Base-by-base conservation (phyloP, 2,797 vertebrate species). In the Lithobates pipiens region DNA sequence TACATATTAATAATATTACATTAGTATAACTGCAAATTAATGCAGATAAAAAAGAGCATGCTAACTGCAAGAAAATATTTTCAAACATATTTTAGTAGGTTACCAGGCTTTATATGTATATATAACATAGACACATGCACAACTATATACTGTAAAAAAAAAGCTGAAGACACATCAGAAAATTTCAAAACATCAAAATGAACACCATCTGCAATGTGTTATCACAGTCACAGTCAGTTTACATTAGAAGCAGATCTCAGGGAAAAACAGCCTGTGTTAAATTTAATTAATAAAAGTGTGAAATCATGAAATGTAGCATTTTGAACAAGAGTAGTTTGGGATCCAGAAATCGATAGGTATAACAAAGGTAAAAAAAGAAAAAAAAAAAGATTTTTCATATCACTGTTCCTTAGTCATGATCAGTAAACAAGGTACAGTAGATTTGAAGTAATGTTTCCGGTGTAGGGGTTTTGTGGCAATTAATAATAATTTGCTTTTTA, bases 131-230 rank as follows among this genome's bases (percentile, higher is more conserved):
- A 13, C 18, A 61, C 21, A 61, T 23, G 2, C 10, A 18, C 23
- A 0, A n/a, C 21, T 61, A 23, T 9, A 50, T 74, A 10, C 42
- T 73, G n/a, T 36, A 25, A 25, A 42, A 7, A 42, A 7, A 50
- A 74, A 74, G 6, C 21, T 74, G 42, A 46, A 74, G 15, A 74
- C 42, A 27, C 23, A 50, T 74, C 72, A 74, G 25, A 29, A 67
- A 29, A 67, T 67, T 25, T 25, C 65, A 67, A 74, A 18, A 63
- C 82, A 61, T 5, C 25, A 70, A 77, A 69, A 77, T 16, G 63
- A 76, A 34, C 42, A 54, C 25, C 39, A 68, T 83, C 72, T 83
- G 81, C 9, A 72, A 72, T 54, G 44, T 73, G 68, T 61, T 82
- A 75, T 82, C 32, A 74, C 39, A 29, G 67, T 76, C 46, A 15